phyloP scores from a whole-genome alignment of 2,113 vertebrate species.

The Cynoglossus semilaevis region DNA sequence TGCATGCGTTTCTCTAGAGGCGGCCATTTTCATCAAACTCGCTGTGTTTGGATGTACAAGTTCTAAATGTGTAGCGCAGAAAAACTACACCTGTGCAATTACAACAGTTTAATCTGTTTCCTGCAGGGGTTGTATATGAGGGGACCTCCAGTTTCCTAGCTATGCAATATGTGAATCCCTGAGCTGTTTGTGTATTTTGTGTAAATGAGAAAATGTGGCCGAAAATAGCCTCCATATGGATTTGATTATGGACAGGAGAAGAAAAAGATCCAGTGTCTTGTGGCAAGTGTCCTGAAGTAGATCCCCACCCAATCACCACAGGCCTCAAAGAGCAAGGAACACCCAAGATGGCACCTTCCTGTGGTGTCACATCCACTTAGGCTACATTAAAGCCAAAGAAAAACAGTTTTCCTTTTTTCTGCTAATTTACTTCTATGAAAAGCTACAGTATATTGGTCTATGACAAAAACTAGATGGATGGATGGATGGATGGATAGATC shows the following conservation, averaged over 20 bases:
- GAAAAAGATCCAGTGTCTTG: conserved; percentile 22
- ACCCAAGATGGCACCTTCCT: conserved; percentile 38
- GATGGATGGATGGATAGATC: too few species aligned
- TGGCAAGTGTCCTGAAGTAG: conserved; percentile 35
- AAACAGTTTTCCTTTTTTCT: not conserved
- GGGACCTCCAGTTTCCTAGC: conserved; percentile 45
- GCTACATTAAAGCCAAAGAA: not conserved
- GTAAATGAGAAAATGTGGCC: conserved; percentile 24
- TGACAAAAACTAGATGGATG: too few species aligned
- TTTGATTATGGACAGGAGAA: conserved; percentile 36
- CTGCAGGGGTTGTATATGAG: conserved; percentile 31
- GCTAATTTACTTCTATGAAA: not conserved
- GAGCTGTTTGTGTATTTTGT: conserved; percentile 2
- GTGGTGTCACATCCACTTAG: not conserved
- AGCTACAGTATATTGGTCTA: too few species aligned
- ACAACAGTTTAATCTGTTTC: conserved; percentile 31
- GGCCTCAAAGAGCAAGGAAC: conserved; percentile 32
- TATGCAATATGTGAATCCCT: conserved; percentile 27
- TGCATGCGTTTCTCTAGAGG: conserved; percentile 47
- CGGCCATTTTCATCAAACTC: conserved; percentile 49
- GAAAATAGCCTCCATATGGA: conserved; percentile 50
- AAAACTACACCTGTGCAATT: conserved; percentile 46
- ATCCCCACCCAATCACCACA: conserved; percentile 42
- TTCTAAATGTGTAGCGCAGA: conserved; percentile 28
- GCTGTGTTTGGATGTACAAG: conserved; percentile 27